phyloP scores from a whole-genome alignment of 1,140 invertebrate species.

The Solenopsis fugax region DNA sequence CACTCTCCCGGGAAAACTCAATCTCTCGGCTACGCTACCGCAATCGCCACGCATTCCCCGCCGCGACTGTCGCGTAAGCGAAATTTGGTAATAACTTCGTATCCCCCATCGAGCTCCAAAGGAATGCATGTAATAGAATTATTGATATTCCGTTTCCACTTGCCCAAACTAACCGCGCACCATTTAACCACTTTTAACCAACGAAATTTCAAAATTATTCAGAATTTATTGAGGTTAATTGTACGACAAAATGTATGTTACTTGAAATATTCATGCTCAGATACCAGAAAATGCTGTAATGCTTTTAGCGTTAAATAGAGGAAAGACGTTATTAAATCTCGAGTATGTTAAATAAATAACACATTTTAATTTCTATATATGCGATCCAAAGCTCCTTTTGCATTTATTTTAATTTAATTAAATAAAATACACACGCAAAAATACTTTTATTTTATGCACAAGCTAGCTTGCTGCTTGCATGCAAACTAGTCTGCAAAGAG shows the following conservation, averaged over 20 bases:
- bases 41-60: constrained; percentile 39
- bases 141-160: not conserved
- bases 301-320: not conserved
- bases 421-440: not conserved
- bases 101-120: not conserved
- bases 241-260: too few relatives aligned
- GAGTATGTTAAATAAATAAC: not conserved
- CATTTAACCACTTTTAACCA: not conserved
- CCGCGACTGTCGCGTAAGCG: constrained; percentile 27
- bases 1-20: constrained; percentile 40
- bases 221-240: not conserved
- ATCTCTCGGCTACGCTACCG: constrained; percentile 37
- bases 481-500: constrained; percentile 34
- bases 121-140: constrained; percentile 25
- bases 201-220: not conserved
- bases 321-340: not conserved
- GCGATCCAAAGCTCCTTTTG: not conserved
- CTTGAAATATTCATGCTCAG: not conserved
- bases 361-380: not conserved
- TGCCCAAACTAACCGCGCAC: not conserved
- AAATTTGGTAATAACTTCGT: constrained; percentile 40
- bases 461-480: not conserved
- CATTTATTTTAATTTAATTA: constrained; percentile 2
- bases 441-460: constrained; percentile 34
- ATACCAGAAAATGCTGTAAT: not conserved